phyloP scores from a whole-genome alignment of 1,140 invertebrate species.

The Dreissena rostriformis region DNA sequence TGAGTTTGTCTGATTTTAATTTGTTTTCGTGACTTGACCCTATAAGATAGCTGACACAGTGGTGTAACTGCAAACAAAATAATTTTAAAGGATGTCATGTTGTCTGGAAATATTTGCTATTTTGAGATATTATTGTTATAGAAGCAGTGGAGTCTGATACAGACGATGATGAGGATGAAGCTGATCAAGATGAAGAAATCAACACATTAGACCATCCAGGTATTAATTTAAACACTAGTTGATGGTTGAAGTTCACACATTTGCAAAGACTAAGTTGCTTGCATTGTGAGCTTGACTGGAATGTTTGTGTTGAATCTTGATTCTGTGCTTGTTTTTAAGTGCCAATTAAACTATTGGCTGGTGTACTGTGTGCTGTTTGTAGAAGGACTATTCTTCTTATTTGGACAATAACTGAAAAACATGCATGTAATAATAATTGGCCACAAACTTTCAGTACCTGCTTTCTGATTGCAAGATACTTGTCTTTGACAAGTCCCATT shows the following conservation, averaged over 20 bases:
- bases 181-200: constrained; percentile 29
- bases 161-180: constrained; percentile 22
- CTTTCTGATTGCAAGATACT: too few species aligned
- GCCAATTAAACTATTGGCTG: not conserved
- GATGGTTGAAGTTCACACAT: constrained; percentile 36
- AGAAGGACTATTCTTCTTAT: too few species aligned
- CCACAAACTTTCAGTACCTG: too few species aligned
- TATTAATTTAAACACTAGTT: constrained; percentile 40
- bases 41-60: too few species aligned
- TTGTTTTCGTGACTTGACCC: too few species aligned
- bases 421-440: too few species aligned
- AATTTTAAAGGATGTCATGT: constrained; percentile 22
- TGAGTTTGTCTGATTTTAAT: too few species aligned
- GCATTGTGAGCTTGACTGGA: constrained; percentile 22
- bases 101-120: constrained; percentile 36
- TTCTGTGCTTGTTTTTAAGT: constrained; percentile 6
- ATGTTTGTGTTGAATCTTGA: constrained; percentile 29
- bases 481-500: too few species aligned
- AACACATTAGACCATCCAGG: constrained; percentile 18
- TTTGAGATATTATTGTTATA: constrained; percentile 43
- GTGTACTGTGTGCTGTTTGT: too few species aligned
- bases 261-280: constrained; percentile 43
- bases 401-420: too few species aligned
- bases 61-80: constrained; percentile 31
- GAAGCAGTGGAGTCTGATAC: constrained; percentile 40